Evolutionary conservation across 2,888 invertebrate species (phyloP), one percentile per base, ranked within the genome.

Genomic region (Acronicta alni): DNA sequence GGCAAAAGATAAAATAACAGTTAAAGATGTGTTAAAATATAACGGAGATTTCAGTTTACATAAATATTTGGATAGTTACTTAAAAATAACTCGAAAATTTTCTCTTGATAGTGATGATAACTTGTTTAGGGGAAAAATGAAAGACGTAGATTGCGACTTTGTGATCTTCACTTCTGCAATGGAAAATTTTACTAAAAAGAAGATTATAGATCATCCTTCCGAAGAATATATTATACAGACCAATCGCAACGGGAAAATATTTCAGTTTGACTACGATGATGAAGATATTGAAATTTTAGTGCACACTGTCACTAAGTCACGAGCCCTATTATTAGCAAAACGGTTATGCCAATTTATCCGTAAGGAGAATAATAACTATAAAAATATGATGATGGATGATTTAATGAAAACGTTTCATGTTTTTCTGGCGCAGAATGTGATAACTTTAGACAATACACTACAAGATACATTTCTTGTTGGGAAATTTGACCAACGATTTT

Each of bases 31-130:
- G 7, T 39, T 59, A 1, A 52, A 58, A 23, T 12, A 42, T n/a
- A 49, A 57, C 5, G 52, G 47, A 7, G 65, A 63, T 26, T 60
- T 59, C 16, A 54, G 54, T 30, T 51, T 67, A 20, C 20, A 48
- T 15, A 67, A 68, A 52, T 68, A 71, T 39, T 64, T 57, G 3
- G 57, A 71, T 1, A 64, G 67, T 26, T 66, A 57, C 30, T 17
- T 60, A 12, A 46, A 51, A 42, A 57, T 60, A n/a, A 26, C 8
- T 14, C 30, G 46, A 10, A 60, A 23, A 39, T 43, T 65, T 18
- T 2, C 10, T 9, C 43, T 32, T 5, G 16, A 56, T 16, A 53
- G 23, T 5, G 12, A 52, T 5, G 56, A 56, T 23, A 9, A 6
- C 26, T 46, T 64, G 37, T 71, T 66, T 41, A 53, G 41, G 15